Evolutionary conservation across 2,797 vertebrate genomes (phyloP).

Genomic region (Enteromius unitaeniatus): DNA sequence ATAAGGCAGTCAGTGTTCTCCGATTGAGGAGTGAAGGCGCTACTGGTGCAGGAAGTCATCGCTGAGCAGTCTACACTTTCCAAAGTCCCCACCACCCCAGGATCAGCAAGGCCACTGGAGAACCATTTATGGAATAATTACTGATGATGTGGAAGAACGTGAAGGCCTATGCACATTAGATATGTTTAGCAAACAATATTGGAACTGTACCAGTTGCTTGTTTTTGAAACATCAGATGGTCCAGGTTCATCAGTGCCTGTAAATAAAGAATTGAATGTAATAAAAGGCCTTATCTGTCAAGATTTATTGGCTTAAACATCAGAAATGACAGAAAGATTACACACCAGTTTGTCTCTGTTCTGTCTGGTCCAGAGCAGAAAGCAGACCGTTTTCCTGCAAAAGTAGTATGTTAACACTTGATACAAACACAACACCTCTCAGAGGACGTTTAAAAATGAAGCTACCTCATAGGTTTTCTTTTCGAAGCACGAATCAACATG

Average conservation of each 20-base stretch:
- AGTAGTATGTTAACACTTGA: background rate
- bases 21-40: slow-evolving; percentile 78
- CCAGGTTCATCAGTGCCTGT: slow-evolving; percentile 47
- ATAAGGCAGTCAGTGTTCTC: slow-evolving; percentile 80
- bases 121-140: background rate
- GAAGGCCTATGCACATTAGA: background rate
- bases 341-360: slow-evolving; percentile 66
- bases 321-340: background rate
- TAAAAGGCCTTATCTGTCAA: background rate
- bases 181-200: background rate
- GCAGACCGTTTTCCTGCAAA: slow-evolving; percentile 69
- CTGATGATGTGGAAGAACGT: background rate
- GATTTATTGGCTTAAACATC: background rate
- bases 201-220: slow-evolving; percentile 55
- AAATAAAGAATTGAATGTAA: background rate
- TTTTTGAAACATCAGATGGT: slow-evolving; percentile 52
- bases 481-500: slow-evolving; percentile 86
- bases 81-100: background rate
- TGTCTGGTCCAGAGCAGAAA: slow-evolving; percentile 73
- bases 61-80: slow-evolving; percentile 23
- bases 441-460: background rate
- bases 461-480: slow-evolving; percentile 47
- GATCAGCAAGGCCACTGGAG: slow-evolving; percentile 45
- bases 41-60: slow-evolving; percentile 74
- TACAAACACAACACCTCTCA: background rate